These are phyloP conservation scores for Macrosteles quadrilineatus DNA, from an alignment of 1,140 invertebrate species.

Conservation along the genomic window DNA sequence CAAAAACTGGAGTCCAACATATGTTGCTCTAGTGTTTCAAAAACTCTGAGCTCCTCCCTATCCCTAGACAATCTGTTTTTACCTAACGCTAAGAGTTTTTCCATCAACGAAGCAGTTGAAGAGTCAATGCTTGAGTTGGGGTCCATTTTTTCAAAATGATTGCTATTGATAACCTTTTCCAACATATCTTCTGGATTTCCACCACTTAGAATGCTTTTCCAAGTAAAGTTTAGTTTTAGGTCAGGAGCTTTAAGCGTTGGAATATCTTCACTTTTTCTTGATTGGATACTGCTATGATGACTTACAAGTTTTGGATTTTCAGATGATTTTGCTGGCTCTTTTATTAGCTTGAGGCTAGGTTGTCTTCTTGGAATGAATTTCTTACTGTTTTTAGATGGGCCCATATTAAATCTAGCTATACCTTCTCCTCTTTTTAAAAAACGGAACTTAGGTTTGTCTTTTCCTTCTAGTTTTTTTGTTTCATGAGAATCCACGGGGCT, in stretches of 20 bases:
- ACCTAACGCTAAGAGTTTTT: background rate
- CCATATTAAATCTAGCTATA: constrained; percentile 23
- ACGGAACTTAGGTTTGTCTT: constrained; percentile 21
- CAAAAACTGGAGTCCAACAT: constrained; percentile 68
- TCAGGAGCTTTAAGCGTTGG: background rate
- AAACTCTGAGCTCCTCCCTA: constrained; percentile 63
- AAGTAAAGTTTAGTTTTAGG: constrained; percentile 4
- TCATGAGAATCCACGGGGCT: background rate
- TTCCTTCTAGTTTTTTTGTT: constrained; percentile 29
- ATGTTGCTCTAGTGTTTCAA: constrained; percentile 71
- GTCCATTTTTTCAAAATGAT: background rate
- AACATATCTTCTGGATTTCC: background rate
- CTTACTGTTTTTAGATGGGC: background rate
- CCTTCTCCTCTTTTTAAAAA: constrained; percentile 33
- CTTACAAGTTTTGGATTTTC: too few species aligned
- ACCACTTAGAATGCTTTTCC: background rate
- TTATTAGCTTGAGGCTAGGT: background rate
- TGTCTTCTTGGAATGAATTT: constrained; percentile 4
- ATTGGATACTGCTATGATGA: too few species aligned
- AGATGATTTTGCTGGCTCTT: too few species aligned
- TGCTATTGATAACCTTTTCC: background rate
- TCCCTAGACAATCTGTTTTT: constrained; percentile 44
- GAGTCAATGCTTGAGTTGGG: constrained; percentile 13
- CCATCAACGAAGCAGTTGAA: background rate
- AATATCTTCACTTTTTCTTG: background rate